These are phyloP conservation scores for Vanessa cardui DNA, from an alignment of 2,888 invertebrate genomes.

Conservation along the genomic window DNA sequence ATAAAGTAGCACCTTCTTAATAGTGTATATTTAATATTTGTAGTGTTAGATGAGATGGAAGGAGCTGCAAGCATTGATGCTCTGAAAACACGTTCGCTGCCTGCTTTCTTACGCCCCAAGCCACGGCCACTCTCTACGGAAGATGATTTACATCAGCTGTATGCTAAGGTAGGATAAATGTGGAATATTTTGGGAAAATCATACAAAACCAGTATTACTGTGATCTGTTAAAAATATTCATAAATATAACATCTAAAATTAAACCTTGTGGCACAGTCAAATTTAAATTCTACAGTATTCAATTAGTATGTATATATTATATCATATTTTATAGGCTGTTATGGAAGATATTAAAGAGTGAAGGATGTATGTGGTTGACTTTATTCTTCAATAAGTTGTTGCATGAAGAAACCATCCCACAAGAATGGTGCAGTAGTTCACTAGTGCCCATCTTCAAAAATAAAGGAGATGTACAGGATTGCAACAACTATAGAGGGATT, in stretches of 20 bases:
- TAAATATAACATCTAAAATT: neutral
- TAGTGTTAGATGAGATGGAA: slow-evolving; percentile 85
- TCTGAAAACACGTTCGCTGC: slow-evolving; percentile 86
- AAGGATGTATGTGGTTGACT: too few species aligned
- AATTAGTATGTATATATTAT: neutral
- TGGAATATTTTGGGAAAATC: neutral
- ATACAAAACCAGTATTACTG: neutral
- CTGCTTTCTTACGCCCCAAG: slow-evolving; percentile 88
- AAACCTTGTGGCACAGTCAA: neutral
- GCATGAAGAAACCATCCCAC: too few species aligned
- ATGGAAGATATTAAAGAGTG: too few species aligned
- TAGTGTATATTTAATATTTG: neutral
- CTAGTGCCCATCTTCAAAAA: too few species aligned
- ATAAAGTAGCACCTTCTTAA: neutral
- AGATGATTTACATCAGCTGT: slow-evolving; percentile 86
- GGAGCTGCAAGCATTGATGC: slow-evolving; percentile 69
- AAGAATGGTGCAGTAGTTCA: too few species aligned
- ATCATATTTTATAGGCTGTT: neutral
- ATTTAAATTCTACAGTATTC: neutral
- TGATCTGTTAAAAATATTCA: neutral
- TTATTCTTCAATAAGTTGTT: too few species aligned
- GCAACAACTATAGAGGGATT: too few species aligned
- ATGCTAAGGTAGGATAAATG: slow-evolving; percentile 82
- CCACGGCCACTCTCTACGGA: slow-evolving; percentile 86
- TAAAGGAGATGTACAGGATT: too few species aligned